Evolutionary conservation across 2,113 vertebrate species (phyloP).

Genomic region (Rutilus rutilus): DNA sequence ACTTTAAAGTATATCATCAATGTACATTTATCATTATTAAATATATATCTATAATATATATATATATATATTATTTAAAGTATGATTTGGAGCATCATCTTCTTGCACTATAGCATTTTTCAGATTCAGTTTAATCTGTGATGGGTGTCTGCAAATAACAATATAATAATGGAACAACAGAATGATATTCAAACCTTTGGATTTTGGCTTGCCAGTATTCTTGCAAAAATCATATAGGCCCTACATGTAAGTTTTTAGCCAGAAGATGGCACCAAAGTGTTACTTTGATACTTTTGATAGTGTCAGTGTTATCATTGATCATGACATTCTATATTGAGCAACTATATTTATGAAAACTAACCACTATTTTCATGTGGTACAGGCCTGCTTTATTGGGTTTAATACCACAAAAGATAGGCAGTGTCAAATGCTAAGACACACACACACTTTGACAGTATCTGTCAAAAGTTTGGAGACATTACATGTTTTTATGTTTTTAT

Average conservation of each 20-base stretch:
- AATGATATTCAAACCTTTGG: neutral
- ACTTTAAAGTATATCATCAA: neutral
- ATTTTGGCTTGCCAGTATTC: neutral
- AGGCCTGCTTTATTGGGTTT: neutral
- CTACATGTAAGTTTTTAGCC: neutral
- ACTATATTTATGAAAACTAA: neutral
- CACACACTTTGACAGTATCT: neutral
- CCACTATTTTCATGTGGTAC: neutral
- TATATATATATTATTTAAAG: neutral
- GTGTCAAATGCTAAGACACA: neutral
- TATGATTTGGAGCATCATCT: neutral
- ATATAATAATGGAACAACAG: neutral
- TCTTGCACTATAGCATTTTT: neutral
- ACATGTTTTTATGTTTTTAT: no score
- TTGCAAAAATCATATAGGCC: neutral
- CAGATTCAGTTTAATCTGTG: neutral
- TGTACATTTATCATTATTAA: neutral
- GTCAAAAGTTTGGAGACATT: no score
- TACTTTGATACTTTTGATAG: neutral
- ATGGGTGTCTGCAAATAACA: neutral
- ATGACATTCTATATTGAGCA: neutral
- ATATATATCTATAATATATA: no score
- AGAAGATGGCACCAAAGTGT: conserved; percentile 6
- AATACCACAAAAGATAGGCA: neutral
- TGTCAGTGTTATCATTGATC: neutral